phyloP scores from a whole-genome alignment of 2,888 invertebrate genomes.

The Drosophila heteroneura region DNA sequence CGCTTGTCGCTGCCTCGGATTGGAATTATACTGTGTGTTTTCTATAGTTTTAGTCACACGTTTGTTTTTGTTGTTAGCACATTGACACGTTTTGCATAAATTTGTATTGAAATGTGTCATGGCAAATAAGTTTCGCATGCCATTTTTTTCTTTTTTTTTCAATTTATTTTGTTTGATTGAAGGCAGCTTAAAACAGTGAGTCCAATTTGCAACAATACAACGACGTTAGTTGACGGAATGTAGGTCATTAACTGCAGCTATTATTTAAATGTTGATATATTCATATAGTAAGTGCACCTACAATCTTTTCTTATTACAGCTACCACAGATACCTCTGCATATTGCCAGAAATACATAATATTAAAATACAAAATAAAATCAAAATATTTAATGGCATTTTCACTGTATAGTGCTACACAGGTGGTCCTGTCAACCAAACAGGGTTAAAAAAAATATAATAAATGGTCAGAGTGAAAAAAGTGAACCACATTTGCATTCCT shows the following conservation, averaged over 20 bases:
- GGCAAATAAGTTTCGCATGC: slow-evolving; percentile 40
- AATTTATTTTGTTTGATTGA: slow-evolving; percentile 35
- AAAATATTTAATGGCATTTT: slow-evolving; percentile 39
- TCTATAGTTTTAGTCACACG: slow-evolving; percentile 58
- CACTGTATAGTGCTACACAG: slow-evolving; percentile 27
- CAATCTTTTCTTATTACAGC: slow-evolving; percentile 26
- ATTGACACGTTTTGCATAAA: slow-evolving; percentile 83
- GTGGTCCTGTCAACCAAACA: slow-evolving; percentile 13
- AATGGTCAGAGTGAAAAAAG: slow-evolving; percentile 21
- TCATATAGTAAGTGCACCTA: neutral
- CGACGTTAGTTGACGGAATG: neutral
- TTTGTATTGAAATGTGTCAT: slow-evolving; percentile 74
- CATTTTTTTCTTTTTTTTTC: neutral
- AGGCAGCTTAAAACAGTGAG: slow-evolving; percentile 17
- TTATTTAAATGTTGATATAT: neutral
- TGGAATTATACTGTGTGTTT: slow-evolving; percentile 32
- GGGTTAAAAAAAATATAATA: slow-evolving; percentile 14
- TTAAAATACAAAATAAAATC: slow-evolving; percentile 2
- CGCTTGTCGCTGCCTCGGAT: slow-evolving; percentile 11
- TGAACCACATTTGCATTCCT: slow-evolving; percentile 73
- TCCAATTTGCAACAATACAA: neutral
- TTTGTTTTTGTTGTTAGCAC: slow-evolving; percentile 74
- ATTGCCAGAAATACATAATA: neutral
- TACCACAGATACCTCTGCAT: slow-evolving; percentile 13
- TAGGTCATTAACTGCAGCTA: slow-evolving; percentile 1